Evolutionary conservation across 1,140 invertebrate species (phyloP).

Genomic region (Drosophila repletoides): DNA sequence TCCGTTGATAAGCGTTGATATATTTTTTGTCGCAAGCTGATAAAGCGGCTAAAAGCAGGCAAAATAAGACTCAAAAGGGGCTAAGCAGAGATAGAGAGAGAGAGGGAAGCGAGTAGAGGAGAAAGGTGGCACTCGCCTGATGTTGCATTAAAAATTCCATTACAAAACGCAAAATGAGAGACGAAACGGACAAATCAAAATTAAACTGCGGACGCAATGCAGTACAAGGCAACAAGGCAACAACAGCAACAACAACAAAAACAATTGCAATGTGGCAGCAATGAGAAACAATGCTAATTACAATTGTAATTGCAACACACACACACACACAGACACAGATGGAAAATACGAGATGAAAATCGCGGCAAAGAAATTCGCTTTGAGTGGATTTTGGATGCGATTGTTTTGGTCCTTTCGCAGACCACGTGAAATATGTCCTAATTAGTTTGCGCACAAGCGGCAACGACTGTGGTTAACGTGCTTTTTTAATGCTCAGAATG

Average conservation of each 20-base stretch:
- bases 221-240: conserved; percentile 13
- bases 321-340: conserved; percentile 4
- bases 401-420: conserved; percentile 19
- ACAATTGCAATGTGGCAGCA: conserved; percentile 11
- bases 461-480: conserved; percentile 33
- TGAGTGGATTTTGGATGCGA: conserved; percentile 23
- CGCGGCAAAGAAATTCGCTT: conserved; percentile 62
- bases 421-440: conserved; percentile 74
- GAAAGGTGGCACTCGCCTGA: neutral
- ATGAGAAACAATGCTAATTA: conserved; percentile 65
- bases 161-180: conserved; percentile 60
- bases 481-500: too few species aligned
- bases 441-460: conserved; percentile 62
- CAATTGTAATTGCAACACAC: conserved; percentile 68
- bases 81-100: neutral
- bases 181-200: conserved; percentile 77
- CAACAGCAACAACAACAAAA: conserved; percentile 11
- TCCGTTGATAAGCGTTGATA: conserved; percentile 36
- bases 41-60: conserved; percentile 21
- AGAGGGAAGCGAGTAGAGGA: neutral
- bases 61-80: neutral
- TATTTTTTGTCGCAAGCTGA: conserved; percentile 28
- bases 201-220: conserved; percentile 63
- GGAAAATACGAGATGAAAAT: conserved; percentile 47
- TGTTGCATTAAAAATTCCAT: conserved; percentile 73